Base-by-base conservation (phyloP, 2,797 vertebrate species). In the Pitangus sulphuratus region DNA sequence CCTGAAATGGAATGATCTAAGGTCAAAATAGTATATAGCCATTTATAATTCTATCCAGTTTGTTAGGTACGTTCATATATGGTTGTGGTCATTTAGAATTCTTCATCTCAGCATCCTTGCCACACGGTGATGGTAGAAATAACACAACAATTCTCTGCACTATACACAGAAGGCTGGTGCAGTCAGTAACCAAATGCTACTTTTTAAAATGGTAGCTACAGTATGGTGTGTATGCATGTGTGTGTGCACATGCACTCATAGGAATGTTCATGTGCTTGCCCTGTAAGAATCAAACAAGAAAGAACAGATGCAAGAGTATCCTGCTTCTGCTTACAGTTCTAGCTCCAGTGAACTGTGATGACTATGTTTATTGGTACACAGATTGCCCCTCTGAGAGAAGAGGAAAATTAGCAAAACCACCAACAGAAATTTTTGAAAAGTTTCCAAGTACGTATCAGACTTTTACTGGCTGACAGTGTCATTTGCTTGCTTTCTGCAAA, bases 231-330 rank as follows among this genome's bases (percentile, higher is more conserved):
- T 14, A 8, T 51, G 28, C 19, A 5, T 17, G 25, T 74, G 18
- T 26, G 5, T 8, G 1, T 1, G 0, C 26, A 18, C 19, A 6
- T 44, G 20, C 15, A 60, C 5, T 8, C 7, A 15, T 6, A 35
- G 3, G 6, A 76, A 28, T 8, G 9, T 47, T 83, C 39, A 15
- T 6, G 1, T 35, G 4, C 35, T 75, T 85, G 6, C 28, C 9
- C 12, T 57, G 4, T 40, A 61, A 58, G 30, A 62, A 40, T 44
- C 31, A 62, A 74, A 75, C 9, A 54, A 39, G 33, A 66, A 39
- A 65, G 86, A 65, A 25, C 7, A 53, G 11, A 6, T 60, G 5
- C 26, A 81, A 57, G n/a, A 72, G 6, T 12, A 20, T 51, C 14
- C 25, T 69, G 11, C 20, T 86, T 50, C 50, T 62, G 9, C 39